Conservation (phyloP, 2,113 vertebrate species). For the Prionailurus viverrinus region DNA sequence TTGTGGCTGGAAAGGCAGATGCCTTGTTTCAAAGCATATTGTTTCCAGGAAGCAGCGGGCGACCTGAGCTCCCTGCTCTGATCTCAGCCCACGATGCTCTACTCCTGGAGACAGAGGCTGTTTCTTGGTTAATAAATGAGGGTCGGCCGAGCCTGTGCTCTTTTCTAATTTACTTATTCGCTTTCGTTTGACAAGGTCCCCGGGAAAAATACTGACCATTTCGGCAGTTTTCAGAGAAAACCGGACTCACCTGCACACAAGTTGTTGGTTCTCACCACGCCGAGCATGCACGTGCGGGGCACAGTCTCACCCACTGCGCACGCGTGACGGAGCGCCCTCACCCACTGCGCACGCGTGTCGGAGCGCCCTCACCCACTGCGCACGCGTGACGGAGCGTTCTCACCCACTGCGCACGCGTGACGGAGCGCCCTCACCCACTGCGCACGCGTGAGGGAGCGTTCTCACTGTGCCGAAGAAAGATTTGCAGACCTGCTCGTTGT, state of each 20-base stretch:
- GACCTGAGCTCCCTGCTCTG: neutral
- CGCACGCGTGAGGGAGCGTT: no score
- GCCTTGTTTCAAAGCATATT: constrained; percentile 61
- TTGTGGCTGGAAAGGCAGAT: constrained; percentile 55
- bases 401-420: no score
- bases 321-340: no score
- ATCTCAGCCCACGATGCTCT: rapidly evolving
- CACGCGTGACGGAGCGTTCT: no score
- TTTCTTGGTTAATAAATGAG: neutral
- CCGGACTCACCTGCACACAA: rapidly evolving
- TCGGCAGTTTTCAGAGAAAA: rapidly evolving
- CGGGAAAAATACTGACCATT: neutral
- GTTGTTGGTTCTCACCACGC: rapidly evolving
- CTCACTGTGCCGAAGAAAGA: neutral
- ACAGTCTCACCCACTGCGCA: no score
- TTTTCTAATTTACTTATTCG: neutral
- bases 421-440: no score
- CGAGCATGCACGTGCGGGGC: rapidly evolving
- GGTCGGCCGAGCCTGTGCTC: rapidly evolving
- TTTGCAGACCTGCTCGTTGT: neutral
- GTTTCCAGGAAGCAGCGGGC: constrained; percentile 42
- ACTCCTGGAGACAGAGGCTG: rapidly evolving
- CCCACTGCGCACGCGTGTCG: no score
- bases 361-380: no score
- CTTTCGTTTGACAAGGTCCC: neutral